Percentiles rank a stretch among this genome's conserved stretches.
Conservation (phyloP, 2,113 vertebrate species). For the Pteropus alecto region DNA sequence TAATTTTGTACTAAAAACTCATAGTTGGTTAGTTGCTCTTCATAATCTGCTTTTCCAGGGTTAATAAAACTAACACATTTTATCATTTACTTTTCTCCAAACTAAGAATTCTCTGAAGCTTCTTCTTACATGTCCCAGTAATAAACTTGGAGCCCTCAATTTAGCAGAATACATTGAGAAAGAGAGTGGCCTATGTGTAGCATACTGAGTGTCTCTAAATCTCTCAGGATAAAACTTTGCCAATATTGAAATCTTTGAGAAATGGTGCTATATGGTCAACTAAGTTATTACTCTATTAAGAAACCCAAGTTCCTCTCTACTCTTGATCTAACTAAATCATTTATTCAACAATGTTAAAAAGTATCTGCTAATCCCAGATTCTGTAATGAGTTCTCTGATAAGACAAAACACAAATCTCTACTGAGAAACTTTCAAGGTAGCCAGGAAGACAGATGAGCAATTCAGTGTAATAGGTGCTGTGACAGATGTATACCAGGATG, state of each 20-base stretch:
- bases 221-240: background rate
- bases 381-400: background rate
- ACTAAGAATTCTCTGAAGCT: slow-evolving; percentile 5
- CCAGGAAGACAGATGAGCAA: background rate
- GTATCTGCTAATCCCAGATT: background rate
- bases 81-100: background rate
- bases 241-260: background rate
- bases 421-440: background rate
- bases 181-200: background rate
- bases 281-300: background rate
- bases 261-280: background rate
- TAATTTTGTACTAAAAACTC: background rate
- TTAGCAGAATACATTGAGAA: background rate
- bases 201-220: background rate
- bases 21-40: background rate
- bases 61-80: background rate
- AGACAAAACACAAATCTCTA: background rate
- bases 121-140: background rate
- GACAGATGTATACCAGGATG: background rate
- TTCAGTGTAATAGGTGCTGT: background rate
- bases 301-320: background rate
- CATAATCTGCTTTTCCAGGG: background rate
- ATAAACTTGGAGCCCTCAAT: background rate
- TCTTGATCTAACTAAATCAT: slow-evolving; percentile 6
- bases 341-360: slow-evolving; percentile 12